phyloP scores from a whole-genome alignment of 2,888 invertebrate species.

The Apamea crenata region DNA sequence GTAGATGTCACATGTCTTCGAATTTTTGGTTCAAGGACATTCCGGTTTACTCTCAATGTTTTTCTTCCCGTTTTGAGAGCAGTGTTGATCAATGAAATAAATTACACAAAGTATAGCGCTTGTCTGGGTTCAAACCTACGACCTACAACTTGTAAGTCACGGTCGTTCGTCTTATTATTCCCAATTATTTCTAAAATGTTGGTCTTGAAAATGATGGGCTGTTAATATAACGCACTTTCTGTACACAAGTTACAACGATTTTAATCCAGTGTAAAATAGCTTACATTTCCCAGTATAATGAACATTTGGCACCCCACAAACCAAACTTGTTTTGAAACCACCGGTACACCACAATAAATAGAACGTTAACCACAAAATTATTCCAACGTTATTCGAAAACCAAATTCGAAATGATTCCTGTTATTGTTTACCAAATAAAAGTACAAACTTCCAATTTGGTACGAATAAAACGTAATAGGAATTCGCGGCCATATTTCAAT shows the following conservation, averaged over 20 bases:
- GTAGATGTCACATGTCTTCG: too few relatives aligned
- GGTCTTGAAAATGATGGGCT: background rate
- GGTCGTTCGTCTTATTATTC: background rate
- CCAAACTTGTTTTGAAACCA: constrained; percentile 16
- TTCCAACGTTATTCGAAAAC: constrained; percentile 35
- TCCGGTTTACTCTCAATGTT: too few relatives aligned
- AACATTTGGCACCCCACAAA: background rate
- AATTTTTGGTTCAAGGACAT: too few relatives aligned
- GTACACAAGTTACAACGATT: background rate
- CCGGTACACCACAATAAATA: constrained; percentile 28
- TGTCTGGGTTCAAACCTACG: background rate
- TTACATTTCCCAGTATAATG: background rate
- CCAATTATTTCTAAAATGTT: background rate
- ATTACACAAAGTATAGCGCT: too few relatives aligned
- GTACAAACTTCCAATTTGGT: constrained; percentile 27
- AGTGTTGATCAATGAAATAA: too few relatives aligned
- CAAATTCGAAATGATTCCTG: constrained; percentile 26
- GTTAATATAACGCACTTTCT: background rate
- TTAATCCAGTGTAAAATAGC: background rate
- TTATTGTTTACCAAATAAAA: constrained; percentile 43
- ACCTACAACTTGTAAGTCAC: background rate
- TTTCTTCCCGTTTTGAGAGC: too few relatives aligned
- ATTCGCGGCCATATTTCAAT: constrained; percentile 48
- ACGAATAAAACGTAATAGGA: constrained; percentile 44
- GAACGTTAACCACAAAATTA: constrained; percentile 42